Evolutionary conservation across 2,113 vertebrate genomes (phyloP).

Genomic region (Porphyrio hochstetteri): DNA sequence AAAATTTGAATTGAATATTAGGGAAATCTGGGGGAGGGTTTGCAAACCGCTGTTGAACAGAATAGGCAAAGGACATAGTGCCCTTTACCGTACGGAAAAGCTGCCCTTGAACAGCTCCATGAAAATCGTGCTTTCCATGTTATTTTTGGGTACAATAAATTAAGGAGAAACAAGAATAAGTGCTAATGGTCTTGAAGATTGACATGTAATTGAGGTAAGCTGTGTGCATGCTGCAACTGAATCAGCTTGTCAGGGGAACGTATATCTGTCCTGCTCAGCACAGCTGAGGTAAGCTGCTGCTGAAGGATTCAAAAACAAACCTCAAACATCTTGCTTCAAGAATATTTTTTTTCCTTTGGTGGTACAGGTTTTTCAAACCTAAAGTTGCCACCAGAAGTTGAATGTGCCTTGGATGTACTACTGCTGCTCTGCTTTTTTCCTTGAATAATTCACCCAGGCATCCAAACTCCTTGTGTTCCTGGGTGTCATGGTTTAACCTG

Average conservation of each 20-base stretch:
- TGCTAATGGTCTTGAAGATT: background rate
- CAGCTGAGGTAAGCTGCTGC: background rate
- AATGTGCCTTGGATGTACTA: background rate
- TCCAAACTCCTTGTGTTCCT: background rate
- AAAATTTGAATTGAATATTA: background rate
- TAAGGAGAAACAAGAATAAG: background rate
- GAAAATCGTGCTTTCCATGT: background rate
- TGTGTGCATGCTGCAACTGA: fast-evolving
- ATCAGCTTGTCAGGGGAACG: background rate
- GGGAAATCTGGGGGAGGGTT: background rate
- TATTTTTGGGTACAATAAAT: background rate
- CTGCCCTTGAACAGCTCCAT: background rate
- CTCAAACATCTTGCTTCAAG: background rate
- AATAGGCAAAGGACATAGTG: background rate
- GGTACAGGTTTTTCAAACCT: background rate
- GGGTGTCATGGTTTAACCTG: no score
- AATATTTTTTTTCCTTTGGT: background rate
- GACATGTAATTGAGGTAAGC: background rate
- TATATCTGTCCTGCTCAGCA: background rate
- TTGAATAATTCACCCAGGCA: background rate
- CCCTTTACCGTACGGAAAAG: background rate
- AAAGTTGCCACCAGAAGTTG: background rate
- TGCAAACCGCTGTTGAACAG: background rate
- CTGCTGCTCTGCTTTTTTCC: background rate
- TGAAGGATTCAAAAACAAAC: background rate